These are phyloP conservation scores for Poliocrania exsul DNA, from an alignment of 2,797 vertebrate genomes.

Conservation along the genomic window DNA sequence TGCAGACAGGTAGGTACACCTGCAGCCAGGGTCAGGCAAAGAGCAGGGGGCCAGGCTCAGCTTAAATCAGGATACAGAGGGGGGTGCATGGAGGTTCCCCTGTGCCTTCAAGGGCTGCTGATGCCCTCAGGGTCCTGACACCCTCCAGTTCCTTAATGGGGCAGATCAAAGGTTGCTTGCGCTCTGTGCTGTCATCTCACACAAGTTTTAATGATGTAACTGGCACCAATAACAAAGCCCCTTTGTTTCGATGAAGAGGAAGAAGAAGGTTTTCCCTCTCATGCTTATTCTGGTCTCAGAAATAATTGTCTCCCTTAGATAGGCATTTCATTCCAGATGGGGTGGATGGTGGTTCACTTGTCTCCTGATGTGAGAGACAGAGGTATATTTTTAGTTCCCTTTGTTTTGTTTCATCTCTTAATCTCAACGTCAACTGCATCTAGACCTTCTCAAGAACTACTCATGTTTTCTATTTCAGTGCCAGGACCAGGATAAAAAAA, in stretches of 20 bases:
- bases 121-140: background rate
- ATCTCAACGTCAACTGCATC: background rate
- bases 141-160: background rate
- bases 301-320: background rate
- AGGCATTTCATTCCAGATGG: background rate
- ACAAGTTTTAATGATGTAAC: background rate
- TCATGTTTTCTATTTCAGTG: background rate
- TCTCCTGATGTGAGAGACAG: background rate
- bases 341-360: background rate
- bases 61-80: background rate
- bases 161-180: background rate
- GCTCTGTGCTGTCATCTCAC: background rate
- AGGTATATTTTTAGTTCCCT: background rate
- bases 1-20: background rate
- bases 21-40: background rate
- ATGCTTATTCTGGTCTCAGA: background rate
- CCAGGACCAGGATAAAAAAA: background rate
- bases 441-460: background rate
- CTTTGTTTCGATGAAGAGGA: background rate
- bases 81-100: fast-evolving
- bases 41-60: background rate
- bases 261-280: background rate
- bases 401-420: background rate
- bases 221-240: background rate
- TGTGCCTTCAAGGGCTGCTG: background rate